Percentiles rank a stretch among this genome's conserved stretches.
Conservation (phyloP, 1,140 invertebrate genomes). For the Penaeus chinensis region DNA sequence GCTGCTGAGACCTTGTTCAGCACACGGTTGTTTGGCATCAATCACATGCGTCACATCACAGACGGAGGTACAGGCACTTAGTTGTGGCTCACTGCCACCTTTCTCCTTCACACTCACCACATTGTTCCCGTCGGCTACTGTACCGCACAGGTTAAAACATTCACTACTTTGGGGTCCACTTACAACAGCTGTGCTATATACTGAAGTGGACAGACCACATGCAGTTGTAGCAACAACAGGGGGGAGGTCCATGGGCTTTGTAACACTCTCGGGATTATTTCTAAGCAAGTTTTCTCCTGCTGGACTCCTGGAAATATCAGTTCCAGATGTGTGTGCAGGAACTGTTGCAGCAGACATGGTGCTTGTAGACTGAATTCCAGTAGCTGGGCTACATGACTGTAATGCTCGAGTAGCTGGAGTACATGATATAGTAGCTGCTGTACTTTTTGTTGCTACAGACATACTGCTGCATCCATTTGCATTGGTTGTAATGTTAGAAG, state of each 20-base stretch:
- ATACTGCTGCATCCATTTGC: conserved; percentile 21
- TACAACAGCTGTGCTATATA: conserved; percentile 11
- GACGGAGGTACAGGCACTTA: conserved; percentile 61
- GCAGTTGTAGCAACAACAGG: too few species aligned
- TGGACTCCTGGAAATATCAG: too few species aligned
- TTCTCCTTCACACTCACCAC: conserved; percentile 49
- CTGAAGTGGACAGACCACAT: background rate
- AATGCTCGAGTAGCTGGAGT: too few species aligned
- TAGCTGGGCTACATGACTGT: too few species aligned
- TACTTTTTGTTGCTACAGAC: conserved; percentile 26
- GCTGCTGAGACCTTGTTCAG: conserved; percentile 55
- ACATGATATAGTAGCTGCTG: conserved; percentile 1
- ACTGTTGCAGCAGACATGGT: too few species aligned
- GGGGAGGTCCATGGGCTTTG: too few species aligned
- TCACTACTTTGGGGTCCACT: conserved; percentile 32
- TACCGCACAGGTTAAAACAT: conserved; percentile 17
- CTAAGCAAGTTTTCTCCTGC: too few species aligned
- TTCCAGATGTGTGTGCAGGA: too few species aligned
- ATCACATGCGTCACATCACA: conserved; percentile 62
- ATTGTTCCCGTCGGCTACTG: conserved; percentile 35
- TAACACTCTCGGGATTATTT: too few species aligned
- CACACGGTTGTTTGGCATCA: conserved; percentile 59
- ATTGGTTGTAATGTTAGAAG: conserved; percentile 20
- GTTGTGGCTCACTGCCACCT: conserved; percentile 51
- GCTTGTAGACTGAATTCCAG: too few species aligned